Percentiles rank a stretch among this genome's conserved stretches.
Conservation (phyloP, 2,888 invertebrate genomes). For the Lepidochrysops patricia region DNA sequence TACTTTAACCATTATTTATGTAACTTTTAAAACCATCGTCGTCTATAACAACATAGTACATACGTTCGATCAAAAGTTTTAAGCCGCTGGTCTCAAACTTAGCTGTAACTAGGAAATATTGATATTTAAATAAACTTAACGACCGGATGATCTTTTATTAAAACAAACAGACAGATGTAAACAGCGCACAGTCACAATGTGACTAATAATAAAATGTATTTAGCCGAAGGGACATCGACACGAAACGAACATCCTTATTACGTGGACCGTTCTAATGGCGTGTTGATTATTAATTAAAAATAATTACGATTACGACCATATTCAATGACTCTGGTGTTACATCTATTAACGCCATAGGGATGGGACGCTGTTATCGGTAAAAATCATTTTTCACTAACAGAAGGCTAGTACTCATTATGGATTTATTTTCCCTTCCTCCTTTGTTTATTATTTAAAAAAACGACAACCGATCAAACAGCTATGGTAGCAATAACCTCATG, state of each 20-base stretch:
- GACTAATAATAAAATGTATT: constrained; percentile 37
- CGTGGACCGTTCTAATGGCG: constrained; percentile 61
- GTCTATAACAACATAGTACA: too few relatives aligned
- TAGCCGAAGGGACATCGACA: constrained; percentile 65
- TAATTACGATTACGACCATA: constrained; percentile 74
- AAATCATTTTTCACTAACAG: too few relatives aligned
- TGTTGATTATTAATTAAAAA: constrained; percentile 75
- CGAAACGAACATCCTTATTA: constrained; percentile 65
- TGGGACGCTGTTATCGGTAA: constrained; percentile 25
- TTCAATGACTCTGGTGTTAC: constrained; percentile 74
- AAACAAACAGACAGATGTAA: constrained; percentile 17
- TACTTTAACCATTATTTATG: too few relatives aligned
- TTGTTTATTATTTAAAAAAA: too few relatives aligned
- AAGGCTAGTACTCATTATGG: too few relatives aligned
- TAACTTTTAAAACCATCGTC: too few relatives aligned
- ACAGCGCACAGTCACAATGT: constrained; percentile 22
- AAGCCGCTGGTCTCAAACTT: too few relatives aligned
- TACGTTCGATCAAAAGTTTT: too few relatives aligned
- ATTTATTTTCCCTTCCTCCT: too few relatives aligned
- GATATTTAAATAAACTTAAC: constrained; percentile 17
- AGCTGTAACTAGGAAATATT: constrained; percentile 13
- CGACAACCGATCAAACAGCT: too few relatives aligned
- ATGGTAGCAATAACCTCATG: too few relatives aligned
- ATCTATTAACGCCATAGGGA: constrained; percentile 62
- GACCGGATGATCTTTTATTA: constrained; percentile 24